A percentile compares a stretch with the other conserved stretches of the same genome.
These are phyloP conservation scores for Cabera pusaria DNA, from an alignment of 2,888 invertebrate genomes.

Conservation along the genomic window DNA sequence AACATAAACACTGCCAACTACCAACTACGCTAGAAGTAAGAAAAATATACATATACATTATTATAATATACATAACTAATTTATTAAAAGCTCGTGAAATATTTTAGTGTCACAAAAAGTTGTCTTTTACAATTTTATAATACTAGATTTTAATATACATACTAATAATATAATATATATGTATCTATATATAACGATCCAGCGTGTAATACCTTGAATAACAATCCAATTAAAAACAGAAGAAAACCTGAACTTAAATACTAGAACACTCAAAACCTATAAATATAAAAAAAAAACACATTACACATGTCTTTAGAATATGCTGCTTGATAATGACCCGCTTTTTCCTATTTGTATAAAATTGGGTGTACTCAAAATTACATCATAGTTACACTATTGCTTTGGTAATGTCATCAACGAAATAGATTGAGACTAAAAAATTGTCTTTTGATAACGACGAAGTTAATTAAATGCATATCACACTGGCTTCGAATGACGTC, in stretches of 20 bases:
- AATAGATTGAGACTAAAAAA: slow-evolving; percentile 13
- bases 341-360: slow-evolving; percentile 29
- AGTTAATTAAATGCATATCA: slow-evolving; percentile 62
- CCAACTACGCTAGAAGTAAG: slow-evolving; percentile 69
- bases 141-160: slow-evolving; percentile 51
- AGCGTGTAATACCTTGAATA: slow-evolving; percentile 37
- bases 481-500: slow-evolving; percentile 50
- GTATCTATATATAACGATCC: slow-evolving; percentile 46
- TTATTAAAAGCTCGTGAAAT: slow-evolving; percentile 79
- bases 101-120: slow-evolving; percentile 67
- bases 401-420: slow-evolving; percentile 43
- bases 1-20: slow-evolving; percentile 42
- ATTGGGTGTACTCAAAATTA: slow-evolving; percentile 10
- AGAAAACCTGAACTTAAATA: slow-evolving; percentile 44
- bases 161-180: slow-evolving; percentile 27
- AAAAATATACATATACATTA: slow-evolving; percentile 72
- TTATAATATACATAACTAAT: slow-evolving; percentile 58
- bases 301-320: slow-evolving; percentile 72
- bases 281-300: slow-evolving; percentile 54
- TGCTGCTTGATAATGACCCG: slow-evolving; percentile 67
- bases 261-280: slow-evolving; percentile 64
- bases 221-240: slow-evolving; percentile 52
- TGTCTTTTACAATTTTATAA: slow-evolving; percentile 73
- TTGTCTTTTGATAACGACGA: slow-evolving; percentile 49
- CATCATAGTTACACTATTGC: slow-evolving; percentile 40